These are phyloP conservation scores for Aramus guarauna DNA, from an alignment of 2,113 vertebrate genomes.

Conservation along the genomic window DNA sequence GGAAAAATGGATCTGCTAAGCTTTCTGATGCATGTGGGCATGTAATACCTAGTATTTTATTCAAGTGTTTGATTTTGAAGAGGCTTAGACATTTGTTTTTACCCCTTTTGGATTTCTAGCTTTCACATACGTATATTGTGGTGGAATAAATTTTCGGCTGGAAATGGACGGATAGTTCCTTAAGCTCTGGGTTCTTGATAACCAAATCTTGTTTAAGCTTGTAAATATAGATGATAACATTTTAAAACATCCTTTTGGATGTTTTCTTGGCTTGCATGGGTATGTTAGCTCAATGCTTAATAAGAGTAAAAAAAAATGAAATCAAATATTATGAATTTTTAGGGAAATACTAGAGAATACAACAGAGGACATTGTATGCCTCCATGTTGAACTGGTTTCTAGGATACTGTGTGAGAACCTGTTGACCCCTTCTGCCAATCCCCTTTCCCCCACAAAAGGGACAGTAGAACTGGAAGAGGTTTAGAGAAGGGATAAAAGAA, in stretches of 20 bases:
- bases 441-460: fast-evolving
- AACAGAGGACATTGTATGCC: not conserved
- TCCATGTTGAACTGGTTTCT: not conserved
- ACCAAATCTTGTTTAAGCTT: not conserved
- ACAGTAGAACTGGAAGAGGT: not conserved
- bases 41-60: not conserved
- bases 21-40: not conserved
- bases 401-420: not conserved
- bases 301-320: not conserved
- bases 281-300: not conserved
- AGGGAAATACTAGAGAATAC: not conserved
- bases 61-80: not conserved
- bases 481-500: not conserved
- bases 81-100: not conserved
- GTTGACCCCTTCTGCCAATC: not conserved
- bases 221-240: not conserved
- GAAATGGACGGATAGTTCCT: not conserved
- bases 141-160: not conserved
- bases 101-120: not conserved
- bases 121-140: not conserved
- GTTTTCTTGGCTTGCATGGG: not conserved
- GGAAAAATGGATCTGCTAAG: not conserved
- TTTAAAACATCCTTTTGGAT: not conserved
- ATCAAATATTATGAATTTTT: fast-evolving
- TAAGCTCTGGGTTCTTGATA: not conserved